Percentiles rank a stretch among this genome's conserved stretches.
These are phyloP conservation scores for Himalopsyche kuldschensis DNA, from an alignment of 2,888 invertebrate genomes.

Conservation along the genomic window DNA sequence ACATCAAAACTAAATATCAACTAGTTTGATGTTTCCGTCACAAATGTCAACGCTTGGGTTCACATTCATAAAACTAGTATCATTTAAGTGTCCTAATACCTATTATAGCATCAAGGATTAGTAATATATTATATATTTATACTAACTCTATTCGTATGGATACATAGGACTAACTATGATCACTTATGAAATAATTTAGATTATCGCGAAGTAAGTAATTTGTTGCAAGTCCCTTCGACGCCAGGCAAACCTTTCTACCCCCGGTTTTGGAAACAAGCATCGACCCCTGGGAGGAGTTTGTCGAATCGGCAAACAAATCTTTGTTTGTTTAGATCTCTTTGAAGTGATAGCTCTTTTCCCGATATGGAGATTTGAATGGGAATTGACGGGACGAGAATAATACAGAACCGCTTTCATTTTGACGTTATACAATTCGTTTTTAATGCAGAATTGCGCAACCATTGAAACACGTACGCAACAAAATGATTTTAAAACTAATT, in stretches of 20 bases:
- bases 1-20: too few relatives aligned
- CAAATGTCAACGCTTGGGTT: too few relatives aligned
- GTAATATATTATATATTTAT: too few relatives aligned
- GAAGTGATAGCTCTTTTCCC: slow-evolving; percentile 36
- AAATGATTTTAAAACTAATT: too few relatives aligned
- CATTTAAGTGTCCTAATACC: too few relatives aligned
- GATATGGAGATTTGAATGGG: slow-evolving; percentile 34
- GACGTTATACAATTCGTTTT: slow-evolving; percentile 2
- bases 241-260: slow-evolving; percentile 7
- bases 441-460: not conserved
- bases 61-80: too few relatives aligned
- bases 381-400: slow-evolving; percentile 27
- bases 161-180: too few relatives aligned
- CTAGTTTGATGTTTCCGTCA: too few relatives aligned
- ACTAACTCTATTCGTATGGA: too few relatives aligned
- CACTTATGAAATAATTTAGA: too few relatives aligned
- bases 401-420: slow-evolving; percentile 13
- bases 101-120: too few relatives aligned
- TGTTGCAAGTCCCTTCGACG: not conserved
- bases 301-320: slow-evolving; percentile 36
- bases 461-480: not conserved
- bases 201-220: not conserved
- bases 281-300: slow-evolving; percentile 8
- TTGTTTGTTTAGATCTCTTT: slow-evolving; percentile 37
- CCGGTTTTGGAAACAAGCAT: not conserved